Base-by-base conservation (phyloP, 2,888 invertebrate species). In the Dasysyrphus tricinctus region DNA sequence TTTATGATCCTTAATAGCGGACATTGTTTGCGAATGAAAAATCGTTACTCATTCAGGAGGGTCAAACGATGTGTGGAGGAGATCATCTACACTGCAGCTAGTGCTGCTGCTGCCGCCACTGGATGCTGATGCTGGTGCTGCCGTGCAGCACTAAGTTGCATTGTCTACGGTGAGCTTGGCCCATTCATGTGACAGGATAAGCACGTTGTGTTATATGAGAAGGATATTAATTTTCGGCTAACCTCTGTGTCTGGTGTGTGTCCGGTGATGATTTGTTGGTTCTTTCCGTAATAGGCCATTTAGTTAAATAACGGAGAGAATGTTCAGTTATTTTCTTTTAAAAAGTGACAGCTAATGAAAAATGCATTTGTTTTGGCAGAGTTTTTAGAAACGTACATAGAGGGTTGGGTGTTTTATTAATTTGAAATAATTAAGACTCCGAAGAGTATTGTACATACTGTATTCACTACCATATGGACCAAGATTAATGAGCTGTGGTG, bases 11-110 rank as follows among this genome's bases (percentile, higher is more conserved):
- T 81, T 85, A 85, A 85, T 85, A 74, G 85, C 44, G 80, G 47
- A 77, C 77, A 85, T 85, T 85, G 85, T 85, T 85, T 76, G 85
- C 85, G 69, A 78, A 85, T 85, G 85, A 81, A 74, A 85, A 81
- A 81, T 81, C 77, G 29, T 77, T 49, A 61, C 47, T 69, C 56
- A 73, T 67, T 67, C 85, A 78, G 57, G 81, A 51, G 85, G 81
- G 85, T 85, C 85, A 85, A 85, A 77, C 75, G 81, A 85, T 81
- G 85, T 81, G 85, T 85, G 85, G 85, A 85, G 81, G 80, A 75
- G 75, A 81, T 81, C 85, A 78, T 81, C 77, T 67, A 65, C 49
- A 65, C 49, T 74, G 39, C 19, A 51, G 63, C 54, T 74, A 19
- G 54, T 8, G 56, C 32, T 63, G 44, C 9, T 44, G 63, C 11